Conservation (phyloP, 1,140 invertebrate species). For the Drosophila sturtevanti region DNA sequence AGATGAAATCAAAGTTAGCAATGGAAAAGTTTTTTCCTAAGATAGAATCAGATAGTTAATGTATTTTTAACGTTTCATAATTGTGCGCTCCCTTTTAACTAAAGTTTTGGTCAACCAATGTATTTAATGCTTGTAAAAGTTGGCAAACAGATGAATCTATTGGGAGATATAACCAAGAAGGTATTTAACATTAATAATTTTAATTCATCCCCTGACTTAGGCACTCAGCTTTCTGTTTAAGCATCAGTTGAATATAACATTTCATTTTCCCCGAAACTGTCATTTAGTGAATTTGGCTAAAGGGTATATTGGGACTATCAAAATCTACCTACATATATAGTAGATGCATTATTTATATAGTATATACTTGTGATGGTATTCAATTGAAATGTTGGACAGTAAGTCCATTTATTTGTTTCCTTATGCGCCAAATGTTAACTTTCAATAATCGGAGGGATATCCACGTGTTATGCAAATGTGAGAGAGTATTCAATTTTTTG, state of each 20-base stretch:
- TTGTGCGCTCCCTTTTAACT: neutral
- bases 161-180: neutral
- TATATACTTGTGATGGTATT: too few relatives aligned
- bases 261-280: neutral
- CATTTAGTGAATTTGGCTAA: neutral
- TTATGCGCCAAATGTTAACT: too few relatives aligned
- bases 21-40: neutral
- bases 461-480: too few relatives aligned
- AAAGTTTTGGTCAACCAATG: neutral
- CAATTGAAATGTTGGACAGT: too few relatives aligned
- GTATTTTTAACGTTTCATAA: too few relatives aligned
- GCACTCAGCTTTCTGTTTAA: neutral
- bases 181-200: conserved; percentile 1
- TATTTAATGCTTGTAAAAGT: neutral
- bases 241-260: neutral
- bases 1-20: neutral
- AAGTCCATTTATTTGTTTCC: too few relatives aligned
- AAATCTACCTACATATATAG: neutral
- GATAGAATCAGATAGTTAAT: too few relatives aligned
- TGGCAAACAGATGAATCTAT: neutral
- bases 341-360: too few relatives aligned
- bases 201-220: neutral
- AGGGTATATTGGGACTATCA: neutral
- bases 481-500: too few relatives aligned
- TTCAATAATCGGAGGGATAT: too few relatives aligned